Evolutionary conservation across 2,113 vertebrate species (phyloP).

Genomic region (Rhynchomys soricoides): DNA sequence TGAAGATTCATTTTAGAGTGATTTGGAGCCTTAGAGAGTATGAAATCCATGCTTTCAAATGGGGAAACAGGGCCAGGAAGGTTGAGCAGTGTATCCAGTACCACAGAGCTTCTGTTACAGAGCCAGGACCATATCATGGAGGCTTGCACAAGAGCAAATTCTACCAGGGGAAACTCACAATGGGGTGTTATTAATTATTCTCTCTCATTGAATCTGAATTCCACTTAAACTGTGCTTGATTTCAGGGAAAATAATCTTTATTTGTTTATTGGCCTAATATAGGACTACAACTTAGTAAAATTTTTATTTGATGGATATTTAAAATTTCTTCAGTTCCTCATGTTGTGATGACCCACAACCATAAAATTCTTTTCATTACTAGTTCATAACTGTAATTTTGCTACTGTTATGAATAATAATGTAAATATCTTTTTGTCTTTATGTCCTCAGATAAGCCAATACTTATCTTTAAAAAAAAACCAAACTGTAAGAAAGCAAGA

Average conservation of each 20-base stretch:
- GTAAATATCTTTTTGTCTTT: too few species aligned
- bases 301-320: background rate
- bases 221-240: background rate
- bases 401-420: too few species aligned
- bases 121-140: background rate
- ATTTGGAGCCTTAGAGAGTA: background rate
- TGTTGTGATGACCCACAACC: too few species aligned
- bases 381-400: too few species aligned
- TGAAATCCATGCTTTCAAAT: background rate
- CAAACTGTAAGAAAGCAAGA: background rate
- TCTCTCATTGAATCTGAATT: background rate
- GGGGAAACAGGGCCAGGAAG: background rate
- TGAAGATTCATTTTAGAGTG: constrained; percentile 23
- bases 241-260: background rate
- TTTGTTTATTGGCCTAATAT: background rate
- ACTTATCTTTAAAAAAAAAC: background rate
- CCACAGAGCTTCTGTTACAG: background rate
- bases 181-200: background rate
- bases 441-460: too few species aligned
- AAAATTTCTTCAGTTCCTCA: background rate
- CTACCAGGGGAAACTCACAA: background rate
- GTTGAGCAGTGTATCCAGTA: background rate
- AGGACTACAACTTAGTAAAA: background rate
- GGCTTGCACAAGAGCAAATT: background rate
- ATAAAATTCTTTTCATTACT: too few species aligned